These are phyloP conservation scores for Umimayanthus kanabou DNA, from an alignment of 92 coral and sea anemone species.

Conservation along the genomic window DNA sequence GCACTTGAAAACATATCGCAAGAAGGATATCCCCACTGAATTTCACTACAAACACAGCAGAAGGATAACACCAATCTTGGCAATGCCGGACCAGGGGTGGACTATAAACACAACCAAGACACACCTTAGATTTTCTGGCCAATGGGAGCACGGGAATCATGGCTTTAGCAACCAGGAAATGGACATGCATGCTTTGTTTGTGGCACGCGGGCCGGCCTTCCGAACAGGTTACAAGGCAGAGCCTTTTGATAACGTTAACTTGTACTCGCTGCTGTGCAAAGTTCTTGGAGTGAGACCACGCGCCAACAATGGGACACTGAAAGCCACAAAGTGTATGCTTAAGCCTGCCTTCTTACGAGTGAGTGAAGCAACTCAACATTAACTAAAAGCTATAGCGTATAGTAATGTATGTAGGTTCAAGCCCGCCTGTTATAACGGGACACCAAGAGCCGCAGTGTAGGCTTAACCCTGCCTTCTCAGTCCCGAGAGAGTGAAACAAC, in stretches of 20 bases:
- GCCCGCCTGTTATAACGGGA: too few relatives aligned
- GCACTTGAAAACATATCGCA: conserved; percentile 69
- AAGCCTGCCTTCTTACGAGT: neutral
- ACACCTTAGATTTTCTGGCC: conserved; percentile 12
- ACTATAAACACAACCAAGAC: conserved; percentile 58
- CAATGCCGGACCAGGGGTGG: conserved; percentile 86
- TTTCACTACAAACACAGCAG: conserved; percentile 65
- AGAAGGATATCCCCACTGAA: conserved; percentile 68
- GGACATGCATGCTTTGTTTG: conserved; percentile 87
- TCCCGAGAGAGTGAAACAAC: conserved; percentile 48
- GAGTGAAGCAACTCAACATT: too few relatives aligned
- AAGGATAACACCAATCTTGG: conserved; percentile 72
- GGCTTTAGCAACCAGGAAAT: conserved; percentile 58
- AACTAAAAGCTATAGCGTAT: too few relatives aligned
- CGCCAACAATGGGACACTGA: conserved; percentile 86
- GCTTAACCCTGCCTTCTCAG: too few relatives aligned
- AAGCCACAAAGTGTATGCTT: conserved; percentile 16
- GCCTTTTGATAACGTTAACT: conserved; percentile 67
- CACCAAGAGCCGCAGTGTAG: too few relatives aligned
- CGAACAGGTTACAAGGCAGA: conserved; percentile 62
- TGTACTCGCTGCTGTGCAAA: conserved; percentile 83
- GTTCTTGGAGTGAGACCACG: conserved; percentile 75
- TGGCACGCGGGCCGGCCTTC: conserved; percentile 93
- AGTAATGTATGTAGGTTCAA: too few relatives aligned
- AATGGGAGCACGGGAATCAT: conserved; percentile 58